Conservation (phyloP, 2,113 vertebrate genomes). For the human region GRCh38 chr9:90497501-90498000, state of each 20-base stretch:
- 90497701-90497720: background rate
- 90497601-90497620: background rate
- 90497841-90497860: background rate
- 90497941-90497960: background rate
- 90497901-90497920: conserved; percentile 18
- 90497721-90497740: background rate
- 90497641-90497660: background rate
- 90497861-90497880: conserved; percentile 32
- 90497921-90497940: background rate
- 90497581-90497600: background rate
- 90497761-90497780: background rate
- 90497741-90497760: background rate
- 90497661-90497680: background rate
- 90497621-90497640: background rate
- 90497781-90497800: background rate
- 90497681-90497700: conserved; percentile 28
- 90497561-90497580: background rate
- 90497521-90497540: background rate
- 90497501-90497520: background rate
- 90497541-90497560: background rate
- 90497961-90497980: background rate
- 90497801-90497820: background rate
- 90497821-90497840: background rate
- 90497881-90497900: conserved; percentile 8
- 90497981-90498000: background rate